Conservation (phyloP, 2,888 invertebrate genomes). For the Drosophila stalkeri region DNA sequence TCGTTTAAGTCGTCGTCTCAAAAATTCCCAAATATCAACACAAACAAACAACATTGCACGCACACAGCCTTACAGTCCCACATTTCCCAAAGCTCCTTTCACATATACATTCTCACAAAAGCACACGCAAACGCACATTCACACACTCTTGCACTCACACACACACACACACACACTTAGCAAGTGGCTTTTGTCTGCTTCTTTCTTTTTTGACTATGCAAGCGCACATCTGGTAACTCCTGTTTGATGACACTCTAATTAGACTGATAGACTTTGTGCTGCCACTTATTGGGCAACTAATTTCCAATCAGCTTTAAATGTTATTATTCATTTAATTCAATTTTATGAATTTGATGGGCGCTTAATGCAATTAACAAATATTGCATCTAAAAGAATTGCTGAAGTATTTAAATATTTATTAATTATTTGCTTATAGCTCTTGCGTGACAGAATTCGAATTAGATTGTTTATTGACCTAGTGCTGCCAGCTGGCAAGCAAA, state of each 20-base stretch:
- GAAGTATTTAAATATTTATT: no score
- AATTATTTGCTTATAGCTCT: no score
- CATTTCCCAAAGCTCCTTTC: neutral
- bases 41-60: constrained; percentile 21
- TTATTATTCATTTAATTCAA: neutral
- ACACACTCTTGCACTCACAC: neutral
- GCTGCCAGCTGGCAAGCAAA: no score
- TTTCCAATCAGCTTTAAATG: neutral
- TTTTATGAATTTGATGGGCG: no score
- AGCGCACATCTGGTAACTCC: constrained; percentile 4
- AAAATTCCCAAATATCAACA: constrained; percentile 36
- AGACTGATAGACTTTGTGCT: constrained; percentile 4
- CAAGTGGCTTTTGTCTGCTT: neutral
- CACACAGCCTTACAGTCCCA: constrained; percentile 6
- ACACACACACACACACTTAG: constrained; percentile 1
- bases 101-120: constrained; percentile 16
- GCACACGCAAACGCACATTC: constrained; percentile 3
- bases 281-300: constrained; percentile 5
- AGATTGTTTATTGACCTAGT: no score
- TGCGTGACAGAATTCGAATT: no score
- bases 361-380: no score
- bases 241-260: neutral
- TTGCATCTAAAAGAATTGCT: no score
- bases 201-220: neutral
- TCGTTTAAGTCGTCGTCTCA: constrained; percentile 85